Percentiles rank a stretch among this genome's conserved stretches.
Conservation (phyloP, 2,113 vertebrate genomes). For the Ictidomys tridecemlineatus region DNA sequence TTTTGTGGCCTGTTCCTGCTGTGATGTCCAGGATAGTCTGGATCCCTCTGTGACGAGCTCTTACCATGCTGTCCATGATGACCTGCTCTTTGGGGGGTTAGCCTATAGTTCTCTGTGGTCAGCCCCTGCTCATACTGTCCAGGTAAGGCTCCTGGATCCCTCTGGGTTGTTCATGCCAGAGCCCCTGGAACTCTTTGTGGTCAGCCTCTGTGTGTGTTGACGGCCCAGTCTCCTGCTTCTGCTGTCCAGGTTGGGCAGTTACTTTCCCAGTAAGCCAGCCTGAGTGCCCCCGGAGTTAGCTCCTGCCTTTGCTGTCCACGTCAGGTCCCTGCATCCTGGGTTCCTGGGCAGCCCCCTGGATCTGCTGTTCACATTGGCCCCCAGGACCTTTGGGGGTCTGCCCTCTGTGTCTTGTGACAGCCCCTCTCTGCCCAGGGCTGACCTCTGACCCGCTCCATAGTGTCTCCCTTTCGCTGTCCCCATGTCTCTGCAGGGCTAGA, state of each 20-base stretch:
- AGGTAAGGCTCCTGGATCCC: too few species aligned
- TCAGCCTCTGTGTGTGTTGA: not conserved
- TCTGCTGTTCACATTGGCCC: not conserved
- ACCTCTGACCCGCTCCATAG: not conserved
- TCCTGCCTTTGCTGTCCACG: too few species aligned
- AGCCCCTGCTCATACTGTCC: not conserved
- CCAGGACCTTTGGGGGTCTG: not conserved
- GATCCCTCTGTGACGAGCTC: too few species aligned
- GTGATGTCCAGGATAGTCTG: not conserved
- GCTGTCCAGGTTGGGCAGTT: not conserved
- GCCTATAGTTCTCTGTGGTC: not conserved
- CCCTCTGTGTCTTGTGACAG: not conserved
- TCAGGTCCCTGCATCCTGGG: not conserved
- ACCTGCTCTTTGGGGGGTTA: too few species aligned
- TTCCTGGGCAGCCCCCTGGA: not conserved
- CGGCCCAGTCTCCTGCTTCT: not conserved
- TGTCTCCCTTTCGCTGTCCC: fast-evolving
- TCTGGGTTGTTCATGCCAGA: too few species aligned
- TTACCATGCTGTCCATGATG: too few species aligned
- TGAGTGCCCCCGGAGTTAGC: not conserved
- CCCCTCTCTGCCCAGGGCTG: not conserved
- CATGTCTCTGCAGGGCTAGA: not conserved
- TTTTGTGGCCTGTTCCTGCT: too few species aligned
- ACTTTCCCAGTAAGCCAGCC: too few species aligned
- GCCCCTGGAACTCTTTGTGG: not conserved